These are phyloP conservation scores for Cyanoderma ruficeps DNA, from an alignment of 2,113 vertebrate genomes.

Conservation along the genomic window DNA sequence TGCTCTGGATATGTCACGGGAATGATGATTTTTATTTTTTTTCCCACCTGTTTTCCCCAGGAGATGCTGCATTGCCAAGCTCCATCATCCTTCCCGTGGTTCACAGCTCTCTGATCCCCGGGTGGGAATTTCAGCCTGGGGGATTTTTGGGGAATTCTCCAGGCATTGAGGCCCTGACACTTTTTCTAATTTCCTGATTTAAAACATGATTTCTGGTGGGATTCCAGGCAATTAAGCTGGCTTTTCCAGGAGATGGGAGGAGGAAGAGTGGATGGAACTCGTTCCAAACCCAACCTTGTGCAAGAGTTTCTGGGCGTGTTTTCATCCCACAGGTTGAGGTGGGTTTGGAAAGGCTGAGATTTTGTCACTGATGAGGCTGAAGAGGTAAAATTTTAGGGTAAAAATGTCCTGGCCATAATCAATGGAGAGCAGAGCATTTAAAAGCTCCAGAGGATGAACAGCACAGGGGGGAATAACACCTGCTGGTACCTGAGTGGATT, in stretches of 20 bases:
- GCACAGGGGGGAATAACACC: neutral
- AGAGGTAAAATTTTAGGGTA: neutral
- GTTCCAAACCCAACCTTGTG: neutral
- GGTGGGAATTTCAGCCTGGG: neutral
- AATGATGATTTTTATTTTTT: neutral
- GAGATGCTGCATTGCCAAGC: neutral
- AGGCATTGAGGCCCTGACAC: neutral
- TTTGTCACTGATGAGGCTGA: neutral
- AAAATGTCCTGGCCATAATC: neutral
- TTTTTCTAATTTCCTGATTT: neutral
- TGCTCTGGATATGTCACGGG: neutral
- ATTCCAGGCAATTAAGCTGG: neutral
- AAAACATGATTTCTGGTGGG: neutral
- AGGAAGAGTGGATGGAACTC: neutral
- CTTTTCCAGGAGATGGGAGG: neutral
- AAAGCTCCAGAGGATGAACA: neutral
- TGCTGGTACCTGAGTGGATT: neutral
- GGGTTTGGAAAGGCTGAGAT: neutral
- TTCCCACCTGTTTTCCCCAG: neutral
- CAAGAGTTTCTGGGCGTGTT: neutral
- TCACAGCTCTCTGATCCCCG: neutral
- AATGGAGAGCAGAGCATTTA: neutral
- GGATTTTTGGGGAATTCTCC: neutral
- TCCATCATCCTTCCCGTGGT: neutral
- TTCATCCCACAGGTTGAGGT: rapidly evolving